Percentiles rank a stretch among this genome's conserved stretches.
Conservation (phyloP, 2,113 vertebrate species). For the Anoura caudifer region DNA sequence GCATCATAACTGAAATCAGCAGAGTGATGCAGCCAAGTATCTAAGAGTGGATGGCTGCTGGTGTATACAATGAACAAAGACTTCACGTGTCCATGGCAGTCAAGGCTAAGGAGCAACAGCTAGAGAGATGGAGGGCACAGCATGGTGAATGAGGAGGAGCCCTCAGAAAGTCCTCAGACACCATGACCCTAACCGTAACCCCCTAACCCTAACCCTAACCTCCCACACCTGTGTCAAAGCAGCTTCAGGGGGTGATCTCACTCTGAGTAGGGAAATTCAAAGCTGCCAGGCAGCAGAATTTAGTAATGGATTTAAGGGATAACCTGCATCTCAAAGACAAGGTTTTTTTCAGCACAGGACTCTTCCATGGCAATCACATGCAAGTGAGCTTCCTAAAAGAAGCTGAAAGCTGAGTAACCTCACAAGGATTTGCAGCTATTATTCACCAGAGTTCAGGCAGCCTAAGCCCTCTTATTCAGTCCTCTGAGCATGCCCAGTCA, state of each 20-base stretch:
- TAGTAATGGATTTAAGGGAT: neutral
- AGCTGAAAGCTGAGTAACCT: neutral
- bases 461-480: neutral
- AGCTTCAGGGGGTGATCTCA: accelerated
- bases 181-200: accelerated
- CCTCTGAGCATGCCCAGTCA: neutral
- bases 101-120: too few relatives aligned
- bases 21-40: neutral
- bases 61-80: neutral
- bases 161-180: too few relatives aligned
- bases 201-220: too few relatives aligned
- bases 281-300: neutral
- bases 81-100: too few relatives aligned
- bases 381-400: neutral
- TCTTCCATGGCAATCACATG: too few relatives aligned
- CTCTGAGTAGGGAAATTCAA: neutral
- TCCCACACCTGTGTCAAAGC: neutral
- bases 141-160: accelerated
- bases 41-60: too few relatives aligned
- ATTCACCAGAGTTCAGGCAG: neutral
- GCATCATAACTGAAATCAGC: too few relatives aligned
- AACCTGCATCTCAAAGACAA: neutral
- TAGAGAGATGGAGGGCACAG: neutral
- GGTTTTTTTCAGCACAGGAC: neutral
- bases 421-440: neutral